Percentiles rank a stretch among this genome's conserved stretches.
Evolutionary conservation across 2,113 vertebrate species (phyloP).

Genomic region (Saccopteryx leptura): DNA sequence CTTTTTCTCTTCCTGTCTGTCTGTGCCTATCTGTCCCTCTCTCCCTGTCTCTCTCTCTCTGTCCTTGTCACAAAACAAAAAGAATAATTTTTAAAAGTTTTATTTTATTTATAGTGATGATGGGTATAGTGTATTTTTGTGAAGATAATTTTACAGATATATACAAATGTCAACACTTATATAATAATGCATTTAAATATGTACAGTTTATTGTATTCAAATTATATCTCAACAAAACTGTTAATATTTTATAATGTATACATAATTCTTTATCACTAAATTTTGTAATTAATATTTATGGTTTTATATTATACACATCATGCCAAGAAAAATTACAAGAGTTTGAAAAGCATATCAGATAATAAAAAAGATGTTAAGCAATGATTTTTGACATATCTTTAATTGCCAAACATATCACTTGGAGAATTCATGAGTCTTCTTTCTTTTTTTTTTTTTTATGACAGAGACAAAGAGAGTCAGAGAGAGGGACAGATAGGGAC

Average conservation of each 20-base stretch:
- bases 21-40: too few species aligned
- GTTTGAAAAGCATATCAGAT: background rate
- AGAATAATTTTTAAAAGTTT: background rate
- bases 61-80: too few species aligned
- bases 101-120: background rate
- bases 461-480: too few species aligned
- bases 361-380: background rate
- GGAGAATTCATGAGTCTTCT: background rate
- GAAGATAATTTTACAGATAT: background rate
- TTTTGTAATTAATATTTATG: background rate
- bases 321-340: background rate
- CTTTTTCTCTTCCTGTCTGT: too few species aligned
- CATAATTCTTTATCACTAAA: background rate
- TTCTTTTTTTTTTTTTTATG: background rate
- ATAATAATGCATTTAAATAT: background rate
- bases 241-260: background rate
- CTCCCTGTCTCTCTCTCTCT: too few species aligned
- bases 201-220: background rate
- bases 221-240: background rate
- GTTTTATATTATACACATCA: background rate
- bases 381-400: background rate
- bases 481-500: too few species aligned
- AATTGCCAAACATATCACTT: background rate
- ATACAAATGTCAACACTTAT: background rate
- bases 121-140: background rate